These are phyloP conservation scores for Sylvicapra grimmia DNA, from an alignment of 2,113 vertebrate genomes.

Conservation along the genomic window DNA sequence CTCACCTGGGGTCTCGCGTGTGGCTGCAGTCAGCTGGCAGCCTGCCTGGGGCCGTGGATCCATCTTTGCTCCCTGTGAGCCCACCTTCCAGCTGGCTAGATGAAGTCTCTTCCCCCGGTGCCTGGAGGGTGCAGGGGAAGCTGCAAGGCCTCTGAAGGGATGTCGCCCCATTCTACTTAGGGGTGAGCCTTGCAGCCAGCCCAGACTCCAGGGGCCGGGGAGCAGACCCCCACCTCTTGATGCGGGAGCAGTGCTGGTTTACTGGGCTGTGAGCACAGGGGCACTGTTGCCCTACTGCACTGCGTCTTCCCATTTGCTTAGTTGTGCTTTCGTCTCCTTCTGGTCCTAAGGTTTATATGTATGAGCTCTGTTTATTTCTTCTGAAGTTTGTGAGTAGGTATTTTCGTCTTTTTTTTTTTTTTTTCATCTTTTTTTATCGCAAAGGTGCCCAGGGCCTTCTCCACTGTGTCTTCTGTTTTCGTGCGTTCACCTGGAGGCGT, in stretches of 20 bases:
- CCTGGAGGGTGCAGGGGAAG: not conserved
- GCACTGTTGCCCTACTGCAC: fast-evolving
- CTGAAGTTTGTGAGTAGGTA: not conserved
- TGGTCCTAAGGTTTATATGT: not conserved
- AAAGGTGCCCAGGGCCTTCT: fast-evolving
- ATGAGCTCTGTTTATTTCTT: not conserved
- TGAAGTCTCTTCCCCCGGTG: too few species aligned
- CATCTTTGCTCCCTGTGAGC: too few species aligned
- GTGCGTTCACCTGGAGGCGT: not conserved
- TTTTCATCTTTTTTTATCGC: not conserved
- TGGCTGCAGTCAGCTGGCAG: not conserved
- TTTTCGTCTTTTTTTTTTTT: not conserved
- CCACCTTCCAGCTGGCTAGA: not conserved
- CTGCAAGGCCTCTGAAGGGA: not conserved
- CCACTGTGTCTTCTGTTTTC: fast-evolving
- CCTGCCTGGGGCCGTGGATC: not conserved
- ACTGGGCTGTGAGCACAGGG: fast-evolving
- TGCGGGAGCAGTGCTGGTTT: not conserved
- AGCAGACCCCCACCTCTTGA: fast-evolving
- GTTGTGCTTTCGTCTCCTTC: not conserved
- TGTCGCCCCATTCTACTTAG: fast-evolving
- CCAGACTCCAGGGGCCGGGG: not conserved
- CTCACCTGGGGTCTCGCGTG: not conserved
- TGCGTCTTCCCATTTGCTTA: fast-evolving
- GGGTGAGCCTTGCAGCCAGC: not conserved